Percentiles rank a stretch among this genome's conserved stretches.
Evolutionary conservation across 2,113 vertebrate genomes (phyloP).

Genomic region (Engraulis encrasicolus): DNA sequence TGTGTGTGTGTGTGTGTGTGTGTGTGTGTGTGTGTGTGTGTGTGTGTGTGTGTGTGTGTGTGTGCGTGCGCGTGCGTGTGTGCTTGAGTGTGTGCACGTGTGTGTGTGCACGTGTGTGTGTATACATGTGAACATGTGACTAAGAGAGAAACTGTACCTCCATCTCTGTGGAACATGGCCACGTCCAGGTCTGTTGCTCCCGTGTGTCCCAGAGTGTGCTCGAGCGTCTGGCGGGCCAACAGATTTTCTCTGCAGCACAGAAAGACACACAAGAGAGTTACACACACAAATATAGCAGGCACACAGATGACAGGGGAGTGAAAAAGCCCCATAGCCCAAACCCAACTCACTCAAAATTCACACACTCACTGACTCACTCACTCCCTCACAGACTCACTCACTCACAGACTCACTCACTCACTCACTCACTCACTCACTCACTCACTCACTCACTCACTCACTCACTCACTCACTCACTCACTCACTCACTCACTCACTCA

Average conservation of each 20-base stretch:
- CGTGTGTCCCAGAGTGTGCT: constrained; percentile 85
- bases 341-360: background rate
- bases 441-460: background rate
- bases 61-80: background rate
- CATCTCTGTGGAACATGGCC: constrained; percentile 96
- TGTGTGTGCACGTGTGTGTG: constrained; percentile 28
- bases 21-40: background rate
- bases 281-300: constrained; percentile 18
- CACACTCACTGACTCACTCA: background rate
- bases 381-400: background rate
- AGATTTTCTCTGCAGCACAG: constrained; percentile 84
- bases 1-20: background rate
- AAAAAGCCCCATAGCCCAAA: background rate
- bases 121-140: constrained; percentile 18
- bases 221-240: constrained; percentile 85
- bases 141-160: too few relatives aligned
- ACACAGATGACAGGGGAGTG: background rate
- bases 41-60: background rate
- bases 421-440: background rate
- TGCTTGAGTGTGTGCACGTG: constrained; percentile 31
- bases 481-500: too few relatives aligned
- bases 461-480: too few relatives aligned
- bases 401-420: background rate
- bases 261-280: constrained; percentile 19
- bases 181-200: constrained; percentile 95